A percentile compares a stretch with the other conserved stretches of the same genome.
phyloP scores from a whole-genome alignment of 2,888 invertebrate genomes.

The Macrosiphum euphorbiae region DNA sequence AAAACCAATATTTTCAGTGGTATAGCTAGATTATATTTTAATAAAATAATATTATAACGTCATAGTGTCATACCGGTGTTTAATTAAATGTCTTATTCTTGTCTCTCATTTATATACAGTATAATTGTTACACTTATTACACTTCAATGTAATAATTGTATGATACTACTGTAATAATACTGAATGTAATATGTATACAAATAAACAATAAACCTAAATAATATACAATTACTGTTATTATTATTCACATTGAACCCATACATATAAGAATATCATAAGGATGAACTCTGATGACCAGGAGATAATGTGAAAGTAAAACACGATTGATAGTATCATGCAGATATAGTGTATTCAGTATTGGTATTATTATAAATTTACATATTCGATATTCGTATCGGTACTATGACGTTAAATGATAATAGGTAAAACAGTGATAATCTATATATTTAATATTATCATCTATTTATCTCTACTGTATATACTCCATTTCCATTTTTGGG shows the following conservation, averaged over 20 bases:
- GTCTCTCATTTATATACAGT: background rate
- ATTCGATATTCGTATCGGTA: background rate
- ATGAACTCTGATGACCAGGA: background rate
- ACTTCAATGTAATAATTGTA: background rate
- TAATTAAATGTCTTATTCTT: background rate
- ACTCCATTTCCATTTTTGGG: background rate
- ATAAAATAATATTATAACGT: background rate
- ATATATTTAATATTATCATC: background rate
- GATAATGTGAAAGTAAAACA: background rate
- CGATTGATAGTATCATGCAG: no score
- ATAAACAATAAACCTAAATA: background rate
- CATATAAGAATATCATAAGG: background rate
- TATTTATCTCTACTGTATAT: background rate
- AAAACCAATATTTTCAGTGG: background rate
- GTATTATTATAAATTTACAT: background rate
- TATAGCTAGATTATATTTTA: background rate
- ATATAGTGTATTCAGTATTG: background rate
- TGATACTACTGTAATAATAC: background rate
- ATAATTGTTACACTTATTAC: accelerated
- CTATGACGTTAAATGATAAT: background rate
- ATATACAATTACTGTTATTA: background rate
- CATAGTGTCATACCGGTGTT: background rate
- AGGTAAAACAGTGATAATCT: background rate
- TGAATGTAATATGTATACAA: background rate
- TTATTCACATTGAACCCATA: background rate